Conservation (phyloP, 2,797 vertebrate species). For the Urophycis tenuis region DNA sequence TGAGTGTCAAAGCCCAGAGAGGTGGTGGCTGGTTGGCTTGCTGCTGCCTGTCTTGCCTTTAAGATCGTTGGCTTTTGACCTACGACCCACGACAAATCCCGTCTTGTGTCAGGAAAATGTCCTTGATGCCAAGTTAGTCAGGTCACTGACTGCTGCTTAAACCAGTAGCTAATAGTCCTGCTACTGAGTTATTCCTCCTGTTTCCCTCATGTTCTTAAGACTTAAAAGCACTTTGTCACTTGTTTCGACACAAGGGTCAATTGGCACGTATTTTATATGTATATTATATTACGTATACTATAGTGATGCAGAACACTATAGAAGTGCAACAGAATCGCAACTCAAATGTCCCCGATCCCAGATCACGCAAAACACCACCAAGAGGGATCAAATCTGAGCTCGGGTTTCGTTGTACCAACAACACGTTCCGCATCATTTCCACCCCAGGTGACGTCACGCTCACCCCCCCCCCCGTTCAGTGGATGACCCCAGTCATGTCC, state of each 20-base stretch:
- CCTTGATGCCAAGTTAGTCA: slow-evolving; percentile 6
- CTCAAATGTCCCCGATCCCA: neutral
- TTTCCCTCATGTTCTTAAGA: neutral
- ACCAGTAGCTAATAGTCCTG: neutral
- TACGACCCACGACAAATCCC: slow-evolving; percentile 41
- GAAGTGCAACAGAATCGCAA: neutral
- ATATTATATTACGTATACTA: too few species aligned
- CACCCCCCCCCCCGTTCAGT: too few species aligned
- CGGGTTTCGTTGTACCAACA: neutral
- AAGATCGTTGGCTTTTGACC: slow-evolving; percentile 46
- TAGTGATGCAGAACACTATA: neutral
- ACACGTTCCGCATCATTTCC: neutral
- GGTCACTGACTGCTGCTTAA: slow-evolving; percentile 24
- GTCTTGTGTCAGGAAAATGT: slow-evolving; percentile 30
- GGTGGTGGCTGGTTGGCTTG: slow-evolving; percentile 13
- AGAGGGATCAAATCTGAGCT: neutral
- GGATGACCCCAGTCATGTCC: neutral
- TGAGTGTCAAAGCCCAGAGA: slow-evolving; percentile 11
- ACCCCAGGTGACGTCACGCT: too few species aligned
- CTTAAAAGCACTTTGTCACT: neutral
- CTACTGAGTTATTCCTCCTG: neutral
- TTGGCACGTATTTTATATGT: neutral
- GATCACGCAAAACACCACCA: neutral
- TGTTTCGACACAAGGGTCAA: neutral
- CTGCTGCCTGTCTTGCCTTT: slow-evolving; percentile 35